Evolutionary conservation across 2,888 invertebrate genomes (phyloP).

Genomic region (Willowsia nigromaculata): DNA sequence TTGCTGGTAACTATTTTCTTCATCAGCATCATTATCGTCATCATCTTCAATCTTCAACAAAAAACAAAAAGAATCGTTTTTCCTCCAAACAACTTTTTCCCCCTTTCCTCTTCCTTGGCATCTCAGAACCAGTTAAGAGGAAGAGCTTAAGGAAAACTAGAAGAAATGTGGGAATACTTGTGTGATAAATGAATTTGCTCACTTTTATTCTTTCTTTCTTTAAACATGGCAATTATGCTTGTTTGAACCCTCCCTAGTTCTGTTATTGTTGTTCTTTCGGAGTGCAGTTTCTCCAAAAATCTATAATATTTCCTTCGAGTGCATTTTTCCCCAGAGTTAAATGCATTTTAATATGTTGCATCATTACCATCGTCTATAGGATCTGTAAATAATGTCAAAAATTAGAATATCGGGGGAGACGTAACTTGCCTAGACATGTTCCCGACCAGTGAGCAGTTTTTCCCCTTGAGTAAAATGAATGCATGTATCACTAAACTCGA

Average conservation of each 20-base stretch:
- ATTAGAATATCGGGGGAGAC: too few relatives aligned
- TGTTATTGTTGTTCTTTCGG: background rate
- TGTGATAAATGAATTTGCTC: conserved; percentile 29
- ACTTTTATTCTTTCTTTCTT: background rate
- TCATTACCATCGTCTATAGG: background rate
- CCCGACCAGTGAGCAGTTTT: background rate
- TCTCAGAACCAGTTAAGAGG: background rate
- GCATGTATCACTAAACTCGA: background rate
- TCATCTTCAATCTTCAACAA: conserved; percentile 9
- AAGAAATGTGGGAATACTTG: background rate
- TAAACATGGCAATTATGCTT: conserved; percentile 10
- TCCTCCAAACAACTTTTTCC: conserved; percentile 15
- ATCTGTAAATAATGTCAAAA: background rate
- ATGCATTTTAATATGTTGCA: background rate
- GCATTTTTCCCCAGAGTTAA: background rate
- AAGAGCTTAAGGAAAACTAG: background rate
- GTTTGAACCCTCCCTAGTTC: background rate
- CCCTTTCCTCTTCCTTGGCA: background rate
- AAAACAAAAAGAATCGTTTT: background rate
- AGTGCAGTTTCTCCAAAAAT: background rate
- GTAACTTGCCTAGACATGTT: too few relatives aligned
- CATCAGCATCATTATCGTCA: conserved; percentile 35
- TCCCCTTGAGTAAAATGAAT: conserved; percentile 15
- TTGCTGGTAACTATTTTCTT: conserved; percentile 8
- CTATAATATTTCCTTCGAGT: background rate